These are phyloP conservation scores for Halisarca cf. caerulea DNA, from an alignment of 37 sponge, comb jelly and placozoan genomes.

Conservation along the genomic window DNA sequence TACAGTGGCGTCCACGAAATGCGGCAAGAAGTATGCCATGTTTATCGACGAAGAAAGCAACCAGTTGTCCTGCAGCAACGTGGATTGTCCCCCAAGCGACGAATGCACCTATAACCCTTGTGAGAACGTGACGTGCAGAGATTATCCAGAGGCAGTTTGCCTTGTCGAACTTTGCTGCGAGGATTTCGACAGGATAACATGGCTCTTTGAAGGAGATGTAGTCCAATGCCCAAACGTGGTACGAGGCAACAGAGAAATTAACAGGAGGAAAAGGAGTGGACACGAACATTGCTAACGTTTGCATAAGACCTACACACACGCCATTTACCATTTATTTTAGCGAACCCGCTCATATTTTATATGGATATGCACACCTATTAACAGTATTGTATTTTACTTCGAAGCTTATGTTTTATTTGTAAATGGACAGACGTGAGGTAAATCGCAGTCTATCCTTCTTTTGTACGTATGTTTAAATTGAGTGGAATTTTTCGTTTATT, in stretches of 20 bases:
- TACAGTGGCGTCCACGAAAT: constrained; percentile 32
- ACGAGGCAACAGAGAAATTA: neutral
- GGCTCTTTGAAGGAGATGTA: neutral
- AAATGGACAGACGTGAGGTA: neutral
- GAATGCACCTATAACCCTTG: constrained; percentile 58
- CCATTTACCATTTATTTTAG: too few species aligned
- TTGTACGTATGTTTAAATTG: too few species aligned
- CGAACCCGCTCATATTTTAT: neutral
- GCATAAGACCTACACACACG: too few species aligned
- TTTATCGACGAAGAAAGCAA: constrained; percentile 27
- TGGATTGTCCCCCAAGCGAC: neutral
- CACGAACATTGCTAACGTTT: neutral
- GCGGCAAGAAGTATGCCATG: constrained; percentile 42
- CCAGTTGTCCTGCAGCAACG: neutral
- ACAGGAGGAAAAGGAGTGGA: neutral
- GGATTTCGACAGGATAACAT: constrained; percentile 34
- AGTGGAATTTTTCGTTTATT: too few species aligned
- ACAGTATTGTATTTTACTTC: neutral
- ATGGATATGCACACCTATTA: neutral
- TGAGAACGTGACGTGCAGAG: constrained; percentile 19
- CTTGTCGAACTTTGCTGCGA: constrained; percentile 34
- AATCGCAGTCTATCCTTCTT: too few species aligned
- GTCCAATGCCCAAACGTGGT: constrained; percentile 48
- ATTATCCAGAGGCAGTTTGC: constrained; percentile 46
- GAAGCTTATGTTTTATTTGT: neutral